These are phyloP conservation scores for Tursiops truncatus DNA, from an alignment of 2,113 vertebrate species.

Conservation along the genomic window DNA sequence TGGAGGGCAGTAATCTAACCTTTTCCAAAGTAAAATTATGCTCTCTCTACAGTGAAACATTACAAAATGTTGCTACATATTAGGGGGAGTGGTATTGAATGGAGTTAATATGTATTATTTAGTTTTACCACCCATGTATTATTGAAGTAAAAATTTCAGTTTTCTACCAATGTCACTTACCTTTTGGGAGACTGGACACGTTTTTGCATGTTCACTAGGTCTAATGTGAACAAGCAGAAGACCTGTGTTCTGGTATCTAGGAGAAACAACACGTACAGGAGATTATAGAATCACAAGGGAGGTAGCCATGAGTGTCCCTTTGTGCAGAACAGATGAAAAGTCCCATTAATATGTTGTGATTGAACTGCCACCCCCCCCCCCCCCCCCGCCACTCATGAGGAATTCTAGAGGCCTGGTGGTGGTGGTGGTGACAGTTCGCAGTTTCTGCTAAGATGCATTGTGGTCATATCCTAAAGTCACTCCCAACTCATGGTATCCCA, in stretches of 20 bases:
- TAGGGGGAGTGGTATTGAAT: neutral
- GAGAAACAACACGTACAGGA: neutral
- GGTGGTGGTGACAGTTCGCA: fast-evolving
- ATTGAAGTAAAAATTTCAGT: neutral
- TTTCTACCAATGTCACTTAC: slow-evolving; percentile 25
- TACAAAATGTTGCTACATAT: neutral
- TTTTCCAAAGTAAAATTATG: slow-evolving; percentile 5
- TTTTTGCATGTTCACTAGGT: slow-evolving; percentile 41
- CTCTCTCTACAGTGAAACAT: neutral
- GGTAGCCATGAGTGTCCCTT: neutral
- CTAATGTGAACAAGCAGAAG: neutral
- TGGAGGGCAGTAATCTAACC: neutral
- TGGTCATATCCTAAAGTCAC: neutral
- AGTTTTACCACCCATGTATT: neutral
- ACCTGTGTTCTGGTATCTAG: slow-evolving; percentile 40
- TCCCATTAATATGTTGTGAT: neutral
- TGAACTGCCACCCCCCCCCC: too few relatives aligned
- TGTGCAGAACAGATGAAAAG: neutral
- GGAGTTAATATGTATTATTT: neutral
- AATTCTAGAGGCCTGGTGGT: neutral
- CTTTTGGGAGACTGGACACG: neutral
- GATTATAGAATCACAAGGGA: neutral
- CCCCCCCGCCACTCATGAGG: fast-evolving
- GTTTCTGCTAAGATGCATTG: neutral
- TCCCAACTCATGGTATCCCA: neutral